These are phyloP conservation scores for Holacanthella duospinosa DNA, from an alignment of 2,888 invertebrate species.

Conservation along the genomic window DNA sequence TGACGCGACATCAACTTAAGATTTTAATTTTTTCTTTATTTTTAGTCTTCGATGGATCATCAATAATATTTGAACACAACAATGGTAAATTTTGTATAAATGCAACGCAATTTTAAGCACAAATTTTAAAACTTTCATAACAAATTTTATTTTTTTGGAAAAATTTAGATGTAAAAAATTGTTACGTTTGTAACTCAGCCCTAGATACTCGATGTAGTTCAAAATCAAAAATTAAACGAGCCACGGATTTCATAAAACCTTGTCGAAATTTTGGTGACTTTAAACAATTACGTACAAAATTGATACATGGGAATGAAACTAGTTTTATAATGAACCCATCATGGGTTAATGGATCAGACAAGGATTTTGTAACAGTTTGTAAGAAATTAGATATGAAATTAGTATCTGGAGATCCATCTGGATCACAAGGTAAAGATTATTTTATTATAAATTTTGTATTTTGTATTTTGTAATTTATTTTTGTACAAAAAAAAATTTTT, in stretches of 20 bases:
- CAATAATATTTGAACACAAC: too few species aligned
- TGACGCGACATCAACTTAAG: too few species aligned
- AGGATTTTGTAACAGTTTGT: background rate
- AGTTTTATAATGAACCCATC: background rate
- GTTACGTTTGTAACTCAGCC: background rate
- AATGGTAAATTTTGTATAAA: background rate
- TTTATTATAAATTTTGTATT: too few species aligned
- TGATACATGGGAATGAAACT: too few species aligned
- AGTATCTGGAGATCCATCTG: background rate
- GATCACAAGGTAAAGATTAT: background rate
- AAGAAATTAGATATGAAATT: too few species aligned
- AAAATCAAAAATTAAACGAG: background rate
- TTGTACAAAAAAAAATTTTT: too few species aligned
- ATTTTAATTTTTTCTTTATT: background rate
- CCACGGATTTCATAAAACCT: background rate
- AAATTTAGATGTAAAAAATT: background rate
- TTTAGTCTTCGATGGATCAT: too few species aligned
- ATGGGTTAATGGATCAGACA: background rate
- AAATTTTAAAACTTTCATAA: background rate
- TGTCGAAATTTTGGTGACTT: background rate
- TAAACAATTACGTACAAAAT: background rate
- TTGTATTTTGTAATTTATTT: too few species aligned
- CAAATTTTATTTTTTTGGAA: too few species aligned
- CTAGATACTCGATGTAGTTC: background rate
- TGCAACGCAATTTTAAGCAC: background rate